Evolutionary conservation across 2,888 invertebrate species (phyloP).

Genomic region (Noctua comes): DNA sequence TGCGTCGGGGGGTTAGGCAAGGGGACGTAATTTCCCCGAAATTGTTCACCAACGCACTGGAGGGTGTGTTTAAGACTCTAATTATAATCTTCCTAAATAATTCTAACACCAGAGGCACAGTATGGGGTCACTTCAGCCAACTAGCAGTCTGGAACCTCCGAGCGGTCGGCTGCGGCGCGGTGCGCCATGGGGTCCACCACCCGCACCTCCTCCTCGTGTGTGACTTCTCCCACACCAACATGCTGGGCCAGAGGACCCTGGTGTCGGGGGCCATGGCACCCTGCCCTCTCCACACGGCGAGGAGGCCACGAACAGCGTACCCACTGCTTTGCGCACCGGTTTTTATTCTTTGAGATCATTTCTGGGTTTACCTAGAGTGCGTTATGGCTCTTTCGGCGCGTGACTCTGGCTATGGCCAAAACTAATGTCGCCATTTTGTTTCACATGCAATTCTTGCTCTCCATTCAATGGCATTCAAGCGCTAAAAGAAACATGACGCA

Average conservation of each 20-base stretch:
- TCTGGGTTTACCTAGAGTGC: not conserved
- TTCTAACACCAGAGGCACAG: slow-evolving; percentile 74
- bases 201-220: slow-evolving; percentile 83
- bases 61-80: no score
- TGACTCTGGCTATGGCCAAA: not conserved
- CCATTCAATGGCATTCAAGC: no score
- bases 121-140: slow-evolving; percentile 88
- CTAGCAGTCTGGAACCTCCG: slow-evolving; percentile 84
- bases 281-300: slow-evolving; percentile 78
- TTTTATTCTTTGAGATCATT: slow-evolving; percentile 51
- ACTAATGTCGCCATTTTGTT: not conserved
- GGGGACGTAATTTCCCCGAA: no score
- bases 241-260: slow-evolving; percentile 84
- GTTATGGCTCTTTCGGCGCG: not conserved
- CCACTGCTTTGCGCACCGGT: slow-evolving; percentile 83
- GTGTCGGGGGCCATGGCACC: slow-evolving; percentile 73
- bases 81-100: no score
- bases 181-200: slow-evolving; percentile 75
- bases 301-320: slow-evolving; percentile 73
- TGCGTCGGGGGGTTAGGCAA: no score
- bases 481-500: not conserved
- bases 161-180: slow-evolving; percentile 85
- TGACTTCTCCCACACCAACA: slow-evolving; percentile 88
- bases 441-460: no score
- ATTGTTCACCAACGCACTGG: no score